Evolutionary conservation across 1,140 invertebrate genomes (phyloP).

Genomic region (Globodera rostochiensis): DNA sequence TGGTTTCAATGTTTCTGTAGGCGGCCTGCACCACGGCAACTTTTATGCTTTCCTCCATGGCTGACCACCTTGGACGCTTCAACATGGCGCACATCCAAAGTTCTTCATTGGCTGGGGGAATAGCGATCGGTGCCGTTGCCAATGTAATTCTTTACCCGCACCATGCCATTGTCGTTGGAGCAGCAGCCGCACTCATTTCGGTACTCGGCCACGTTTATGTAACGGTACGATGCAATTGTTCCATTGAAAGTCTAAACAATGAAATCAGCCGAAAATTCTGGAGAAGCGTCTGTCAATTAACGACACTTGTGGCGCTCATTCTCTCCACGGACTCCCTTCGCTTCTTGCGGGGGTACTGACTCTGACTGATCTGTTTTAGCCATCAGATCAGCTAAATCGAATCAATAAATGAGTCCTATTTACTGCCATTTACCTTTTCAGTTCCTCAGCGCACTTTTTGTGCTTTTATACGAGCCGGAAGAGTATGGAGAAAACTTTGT

Average conservation of each 20-base stretch:
- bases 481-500: conserved; percentile 63
- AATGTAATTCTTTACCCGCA: conserved; percentile 80
- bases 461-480: conserved; percentile 53
- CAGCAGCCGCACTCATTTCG: conserved; percentile 78
- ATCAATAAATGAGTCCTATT: not conserved
- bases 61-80: conserved; percentile 60
- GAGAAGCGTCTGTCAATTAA: conserved; percentile 61
- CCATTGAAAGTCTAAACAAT: not conserved
- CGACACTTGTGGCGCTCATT: conserved; percentile 70
- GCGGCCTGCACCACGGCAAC: conserved; percentile 67
- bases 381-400: not conserved
- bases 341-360: conserved; percentile 66
- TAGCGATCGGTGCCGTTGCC: conserved; percentile 72
- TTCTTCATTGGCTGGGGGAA: conserved; percentile 70
- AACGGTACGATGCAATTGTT: conserved; percentile 33
- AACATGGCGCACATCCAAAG: conserved; percentile 67
- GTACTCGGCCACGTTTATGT: conserved; percentile 68
- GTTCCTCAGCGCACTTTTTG: conserved; percentile 60
- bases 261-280: conserved; percentile 42
- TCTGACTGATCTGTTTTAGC: not conserved
- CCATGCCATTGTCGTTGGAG: conserved; percentile 82
- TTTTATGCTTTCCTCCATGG: conserved; percentile 67
- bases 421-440: conserved; percentile 24
- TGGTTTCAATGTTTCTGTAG: not conserved
- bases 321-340: conserved; percentile 69